Conservation (phyloP, 2,113 vertebrate genomes). For the Gila orcuttii region DNA sequence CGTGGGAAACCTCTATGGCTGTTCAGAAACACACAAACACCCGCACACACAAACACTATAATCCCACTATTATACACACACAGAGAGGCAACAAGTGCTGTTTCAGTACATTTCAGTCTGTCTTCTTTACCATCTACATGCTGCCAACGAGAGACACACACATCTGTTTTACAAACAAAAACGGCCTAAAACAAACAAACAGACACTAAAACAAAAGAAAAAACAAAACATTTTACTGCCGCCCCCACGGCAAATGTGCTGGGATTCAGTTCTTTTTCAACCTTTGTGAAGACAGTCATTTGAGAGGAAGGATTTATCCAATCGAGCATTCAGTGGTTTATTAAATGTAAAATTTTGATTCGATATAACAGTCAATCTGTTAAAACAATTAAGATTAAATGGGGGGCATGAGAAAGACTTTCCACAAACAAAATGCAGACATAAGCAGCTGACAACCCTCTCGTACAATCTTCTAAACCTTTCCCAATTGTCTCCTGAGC, state of each 20-base stretch:
- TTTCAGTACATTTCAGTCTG: constrained; percentile 26
- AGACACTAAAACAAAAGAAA: constrained; percentile 4
- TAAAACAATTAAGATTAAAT: constrained; percentile 19
- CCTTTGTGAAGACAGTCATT: neutral
- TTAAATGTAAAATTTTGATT: neutral
- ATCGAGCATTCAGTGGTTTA: neutral
- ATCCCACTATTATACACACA: constrained; percentile 46
- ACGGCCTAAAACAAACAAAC: neutral
- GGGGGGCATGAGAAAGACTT: neutral
- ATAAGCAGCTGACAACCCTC: neutral
- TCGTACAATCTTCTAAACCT: neutral
- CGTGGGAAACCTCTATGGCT: constrained; percentile 21
- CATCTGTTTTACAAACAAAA: constrained; percentile 32
- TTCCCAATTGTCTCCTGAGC: neutral
- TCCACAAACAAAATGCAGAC: constrained; percentile 8
- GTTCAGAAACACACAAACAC: constrained; percentile 27
- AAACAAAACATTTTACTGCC: constrained; percentile 2
- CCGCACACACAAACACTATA: constrained; percentile 41
- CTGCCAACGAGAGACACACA: constrained; percentile 18
- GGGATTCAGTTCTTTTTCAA: neutral
- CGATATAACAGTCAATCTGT: constrained; percentile 2
- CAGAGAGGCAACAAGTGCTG: constrained; percentile 51
- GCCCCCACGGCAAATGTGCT: constrained; percentile 15
- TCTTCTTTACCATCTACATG: constrained; percentile 37
- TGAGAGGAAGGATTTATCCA: neutral